Evolutionary conservation across 1,140 invertebrate genomes (phyloP).

Genomic region (Oedothorax gibbosus): DNA sequence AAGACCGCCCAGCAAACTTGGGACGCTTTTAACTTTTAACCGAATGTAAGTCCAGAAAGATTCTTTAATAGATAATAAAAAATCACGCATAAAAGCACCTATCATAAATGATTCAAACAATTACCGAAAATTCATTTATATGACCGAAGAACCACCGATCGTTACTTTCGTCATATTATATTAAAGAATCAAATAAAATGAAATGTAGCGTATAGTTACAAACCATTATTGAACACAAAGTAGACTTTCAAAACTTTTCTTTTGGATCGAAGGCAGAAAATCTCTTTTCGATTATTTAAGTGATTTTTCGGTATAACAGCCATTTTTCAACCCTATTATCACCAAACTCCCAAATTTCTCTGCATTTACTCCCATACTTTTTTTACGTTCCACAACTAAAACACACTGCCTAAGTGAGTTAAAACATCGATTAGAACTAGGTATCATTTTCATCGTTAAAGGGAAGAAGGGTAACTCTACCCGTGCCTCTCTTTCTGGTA

Average conservation of each 20-base stretch:
- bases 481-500: conserved; percentile 30
- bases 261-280: conserved; percentile 20
- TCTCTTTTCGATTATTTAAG: conserved; percentile 29
- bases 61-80: no score
- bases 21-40: no score
- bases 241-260: not conserved
- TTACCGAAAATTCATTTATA: no score
- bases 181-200: no score
- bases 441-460: conserved; percentile 51
- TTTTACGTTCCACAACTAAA: conserved; percentile 10
- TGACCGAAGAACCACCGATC: no score
- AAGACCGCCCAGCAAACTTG: no score
- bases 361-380: conserved; percentile 26
- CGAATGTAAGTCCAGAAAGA: no score
- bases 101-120: no score
- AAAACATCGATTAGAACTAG: conserved; percentile 48
- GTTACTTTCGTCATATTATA: no score
- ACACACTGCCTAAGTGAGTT: conserved; percentile 22
- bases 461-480: conserved; percentile 15
- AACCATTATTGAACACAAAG: no score
- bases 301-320: conserved; percentile 7
- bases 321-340: conserved; percentile 30
- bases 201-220: no score
- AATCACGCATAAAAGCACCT: no score
- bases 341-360: not conserved